Percentiles rank a stretch among this genome's conserved stretches.
These are phyloP conservation scores for Lepidurus packardi DNA, from an alignment of 1,140 invertebrate genomes.

Conservation along the genomic window DNA sequence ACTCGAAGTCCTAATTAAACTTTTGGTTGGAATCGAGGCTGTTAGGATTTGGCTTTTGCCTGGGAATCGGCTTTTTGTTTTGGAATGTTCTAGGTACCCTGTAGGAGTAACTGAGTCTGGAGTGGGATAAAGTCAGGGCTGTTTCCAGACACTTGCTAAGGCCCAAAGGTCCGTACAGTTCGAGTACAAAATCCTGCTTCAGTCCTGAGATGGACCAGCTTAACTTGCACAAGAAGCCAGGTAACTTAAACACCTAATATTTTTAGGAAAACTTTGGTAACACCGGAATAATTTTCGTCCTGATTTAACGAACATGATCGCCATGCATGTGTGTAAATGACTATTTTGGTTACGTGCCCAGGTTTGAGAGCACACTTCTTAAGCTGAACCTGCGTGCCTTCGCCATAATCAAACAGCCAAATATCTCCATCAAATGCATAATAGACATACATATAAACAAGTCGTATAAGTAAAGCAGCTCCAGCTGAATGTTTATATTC, in stretches of 20 bases:
- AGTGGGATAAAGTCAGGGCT: slow-evolving; percentile 43
- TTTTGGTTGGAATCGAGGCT: not conserved
- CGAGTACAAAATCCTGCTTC: slow-evolving; percentile 39
- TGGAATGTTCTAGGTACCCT: slow-evolving; percentile 38
- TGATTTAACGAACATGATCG: slow-evolving; percentile 43
- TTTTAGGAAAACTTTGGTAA: not conserved
- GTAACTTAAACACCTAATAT: slow-evolving; percentile 48
- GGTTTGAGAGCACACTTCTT: slow-evolving; percentile 45
- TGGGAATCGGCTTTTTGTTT: not conserved
- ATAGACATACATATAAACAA: slow-evolving; percentile 27
- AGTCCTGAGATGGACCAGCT: slow-evolving; percentile 36
- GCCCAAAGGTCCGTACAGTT: slow-evolving; percentile 48
- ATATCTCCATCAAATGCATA: slow-evolving; percentile 43
- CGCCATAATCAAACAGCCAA: slow-evolving; percentile 52
- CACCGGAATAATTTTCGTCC: too few relatives aligned
- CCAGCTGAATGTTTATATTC: too few relatives aligned
- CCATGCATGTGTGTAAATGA: slow-evolving; percentile 52
- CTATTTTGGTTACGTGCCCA: slow-evolving; percentile 48
- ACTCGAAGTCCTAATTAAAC: slow-evolving; percentile 41
- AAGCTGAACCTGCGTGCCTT: slow-evolving; percentile 50
- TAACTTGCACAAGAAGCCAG: slow-evolving; percentile 49
- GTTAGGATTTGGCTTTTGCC: not conserved
- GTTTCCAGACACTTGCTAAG: slow-evolving; percentile 43
- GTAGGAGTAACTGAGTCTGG: slow-evolving; percentile 44
- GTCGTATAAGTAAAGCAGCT: not conserved